Base-by-base conservation (phyloP, 2,888 invertebrate species). In the Apamea anceps region DNA sequence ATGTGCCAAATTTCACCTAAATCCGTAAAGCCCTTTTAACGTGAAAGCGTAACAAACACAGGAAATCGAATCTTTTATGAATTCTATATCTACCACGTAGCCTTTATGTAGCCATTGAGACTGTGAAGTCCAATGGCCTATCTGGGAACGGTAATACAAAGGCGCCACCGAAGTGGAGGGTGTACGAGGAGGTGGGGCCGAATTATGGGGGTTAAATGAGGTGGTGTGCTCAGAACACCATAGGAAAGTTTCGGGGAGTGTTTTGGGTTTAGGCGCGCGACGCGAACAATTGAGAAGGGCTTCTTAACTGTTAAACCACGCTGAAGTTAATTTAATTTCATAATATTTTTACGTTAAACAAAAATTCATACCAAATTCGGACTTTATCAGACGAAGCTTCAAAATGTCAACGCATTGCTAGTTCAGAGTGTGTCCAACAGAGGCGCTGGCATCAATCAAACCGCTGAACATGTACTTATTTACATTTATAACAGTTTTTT, bases 401-500 rank as follows among this genome's bases (percentile, higher is more conserved):
- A 76, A 67, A 72, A 72, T 48, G 15, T 60, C 67, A 28, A 42
- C 65, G 32, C 18, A 13, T 65, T 18, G 18, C 32, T 77, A 73
- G 72, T 78, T 85, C 51, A 12, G 5, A n/a, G 48, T 68, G 72
- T n/a, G 7, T n/a, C 54, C 71, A 37, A 2, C 4, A 80, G 82
- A 76, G 71, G 70, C 67, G 81, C 77, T 80, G 54, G 77, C 66
- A 71, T 75, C 54, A 74, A 63, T 32, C 48, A 12, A 57, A 74
- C 65, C 45, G 32, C 57, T 67, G 13, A 57, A 45, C 60, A 63
- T 68, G 77, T 84, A 72, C 72, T 82, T 88, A 88, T 86, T 81
- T 86, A 86, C 82, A 87, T 57, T 51, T 48, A 63, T 71, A 82
- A 85, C 82, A 83, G 81, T 77, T 82, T 77, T 75, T 48, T 28